Percentiles rank a stretch among this genome's conserved stretches.
Conservation (phyloP, 2,113 vertebrate genomes). For the Oryzias curvinotus region DNA sequence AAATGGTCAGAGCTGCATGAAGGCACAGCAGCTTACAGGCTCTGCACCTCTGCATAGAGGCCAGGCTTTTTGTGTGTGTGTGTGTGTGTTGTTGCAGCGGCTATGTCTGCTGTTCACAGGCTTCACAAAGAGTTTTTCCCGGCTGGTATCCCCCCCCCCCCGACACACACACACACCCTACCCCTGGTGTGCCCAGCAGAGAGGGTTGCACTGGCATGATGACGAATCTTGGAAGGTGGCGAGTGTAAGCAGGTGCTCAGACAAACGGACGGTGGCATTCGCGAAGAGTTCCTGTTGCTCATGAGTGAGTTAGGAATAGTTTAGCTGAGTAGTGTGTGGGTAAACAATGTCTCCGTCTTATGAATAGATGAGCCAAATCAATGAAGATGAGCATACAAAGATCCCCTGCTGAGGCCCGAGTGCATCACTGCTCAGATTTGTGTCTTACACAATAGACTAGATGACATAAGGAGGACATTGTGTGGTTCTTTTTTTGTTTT, state of each 20-base stretch:
- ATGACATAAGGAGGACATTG: slow-evolving; percentile 80
- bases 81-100: slow-evolving; percentile 21
- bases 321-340: slow-evolving; percentile 66
- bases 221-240: slow-evolving; percentile 70
- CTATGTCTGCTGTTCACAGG: slow-evolving; percentile 55
- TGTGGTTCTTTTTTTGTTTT: slow-evolving; percentile 70
- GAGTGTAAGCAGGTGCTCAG: slow-evolving; percentile 70
- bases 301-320: slow-evolving; percentile 52
- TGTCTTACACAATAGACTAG: slow-evolving; percentile 78
- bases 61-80: slow-evolving; percentile 34
- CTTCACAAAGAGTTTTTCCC: slow-evolving; percentile 53
- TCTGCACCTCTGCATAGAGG: slow-evolving; percentile 62
- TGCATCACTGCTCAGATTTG: slow-evolving; percentile 79
- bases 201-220: slow-evolving; percentile 53
- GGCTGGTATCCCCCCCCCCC: slow-evolving; percentile 29
- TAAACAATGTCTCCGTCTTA: slow-evolving; percentile 74
- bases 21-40: slow-evolving; percentile 73
- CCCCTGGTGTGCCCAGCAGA: slow-evolving; percentile 57
- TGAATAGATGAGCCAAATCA: slow-evolving; percentile 80
- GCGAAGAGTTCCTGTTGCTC: slow-evolving; percentile 52
- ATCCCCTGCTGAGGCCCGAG: slow-evolving; percentile 74
- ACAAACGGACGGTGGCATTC: slow-evolving; percentile 62
- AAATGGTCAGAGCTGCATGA: slow-evolving; percentile 80
- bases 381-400: slow-evolving; percentile 80
- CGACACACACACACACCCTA: slow-evolving; percentile 26